Base-by-base conservation (phyloP, 30 jellyfish, hydroid and myxozoan genomes). In the Hydractinia symbiolongicarpus region DNA sequence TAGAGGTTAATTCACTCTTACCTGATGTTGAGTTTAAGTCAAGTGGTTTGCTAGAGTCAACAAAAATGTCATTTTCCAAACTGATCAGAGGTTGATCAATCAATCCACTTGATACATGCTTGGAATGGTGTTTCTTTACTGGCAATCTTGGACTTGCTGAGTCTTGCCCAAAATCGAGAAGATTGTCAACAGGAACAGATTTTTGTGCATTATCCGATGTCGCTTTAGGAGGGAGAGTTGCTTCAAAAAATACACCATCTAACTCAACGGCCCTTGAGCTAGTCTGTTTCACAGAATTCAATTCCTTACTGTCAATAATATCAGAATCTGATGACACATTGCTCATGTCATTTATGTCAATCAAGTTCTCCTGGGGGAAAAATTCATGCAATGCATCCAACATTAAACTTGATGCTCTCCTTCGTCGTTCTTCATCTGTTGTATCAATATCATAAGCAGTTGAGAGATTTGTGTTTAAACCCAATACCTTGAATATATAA, bases 341-440 rank as follows among this genome's bases (percentile, higher is more conserved):
- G 40, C 40, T 51, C 17, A 64, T n/a, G 74, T 64, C 74, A 64
- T 51, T 51, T n/a, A 64, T n/a, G 17, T 64, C 16, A 6, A 64
- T 64, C 66, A 74, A 20, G 13, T 74, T 67, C n/a, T 19, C 82
- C 17, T 77, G 53, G 15, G 77, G 76, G 49, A 77, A 60, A 20
- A 56, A 54, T 54, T 90, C 95, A 50, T 78, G 77, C 79, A 91
- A 81, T 40, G 98, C 98, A 70, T 79, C 97, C 71, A 87, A 79
- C 69, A 91, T 86, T 73, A 91, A 70, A 7, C 82, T 86, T 16
- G 96, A 86, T n/a, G 98, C 87, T 72, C 98, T 61, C 75, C 74
- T 77, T 54, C 81, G 85, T 53, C 79, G 66, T 55, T 86, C 96
- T 49, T 86, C 82, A 19, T 91, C 98, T 9, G 86, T 90, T 53